Conservation (phyloP, 2,888 invertebrate genomes). For the Trileptium ribeirensis region DNA sequence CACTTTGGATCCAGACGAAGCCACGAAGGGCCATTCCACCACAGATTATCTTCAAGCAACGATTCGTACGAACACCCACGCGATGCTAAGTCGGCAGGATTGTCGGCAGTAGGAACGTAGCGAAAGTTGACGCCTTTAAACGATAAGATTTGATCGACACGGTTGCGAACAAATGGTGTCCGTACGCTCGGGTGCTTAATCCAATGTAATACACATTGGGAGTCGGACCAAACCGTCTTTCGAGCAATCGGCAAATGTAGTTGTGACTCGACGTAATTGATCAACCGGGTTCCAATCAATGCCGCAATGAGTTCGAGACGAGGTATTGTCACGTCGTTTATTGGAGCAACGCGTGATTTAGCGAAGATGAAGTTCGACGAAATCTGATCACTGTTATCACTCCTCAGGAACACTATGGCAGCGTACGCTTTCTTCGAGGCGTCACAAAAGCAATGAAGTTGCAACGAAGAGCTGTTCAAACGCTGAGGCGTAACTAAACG, state of each 20-base stretch:
- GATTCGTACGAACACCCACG: conserved; percentile 36
- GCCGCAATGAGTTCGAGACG: conserved; percentile 23
- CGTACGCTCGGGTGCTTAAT: conserved; percentile 16
- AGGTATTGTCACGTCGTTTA: conserved; percentile 36
- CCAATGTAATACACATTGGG: conserved; percentile 36
- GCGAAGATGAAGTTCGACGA: conserved; percentile 24
- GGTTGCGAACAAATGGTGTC: conserved; percentile 36
- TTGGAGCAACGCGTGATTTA: conserved; percentile 38
- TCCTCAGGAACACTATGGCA: conserved; percentile 33
- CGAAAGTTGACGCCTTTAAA: conserved; percentile 33
- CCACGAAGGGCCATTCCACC: no score
- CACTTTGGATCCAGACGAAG: no score
- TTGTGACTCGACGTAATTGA: conserved; percentile 28
- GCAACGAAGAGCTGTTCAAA: background rate
- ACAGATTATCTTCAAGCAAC: no score
- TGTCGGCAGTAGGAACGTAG: conserved; percentile 38
- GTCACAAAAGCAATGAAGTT: conserved; percentile 35
- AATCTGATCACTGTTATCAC: background rate
- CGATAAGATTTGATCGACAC: conserved; percentile 38
- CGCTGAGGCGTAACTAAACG: background rate
- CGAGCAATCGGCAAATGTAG: conserved; percentile 30
- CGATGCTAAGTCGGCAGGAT: conserved; percentile 43
- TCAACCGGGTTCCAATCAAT: conserved; percentile 22
- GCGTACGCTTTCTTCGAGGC: conserved; percentile 38
- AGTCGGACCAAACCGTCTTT: conserved; percentile 35